phyloP scores from a whole-genome alignment of 2,113 vertebrate genomes.

The Channa maculata region DNA sequence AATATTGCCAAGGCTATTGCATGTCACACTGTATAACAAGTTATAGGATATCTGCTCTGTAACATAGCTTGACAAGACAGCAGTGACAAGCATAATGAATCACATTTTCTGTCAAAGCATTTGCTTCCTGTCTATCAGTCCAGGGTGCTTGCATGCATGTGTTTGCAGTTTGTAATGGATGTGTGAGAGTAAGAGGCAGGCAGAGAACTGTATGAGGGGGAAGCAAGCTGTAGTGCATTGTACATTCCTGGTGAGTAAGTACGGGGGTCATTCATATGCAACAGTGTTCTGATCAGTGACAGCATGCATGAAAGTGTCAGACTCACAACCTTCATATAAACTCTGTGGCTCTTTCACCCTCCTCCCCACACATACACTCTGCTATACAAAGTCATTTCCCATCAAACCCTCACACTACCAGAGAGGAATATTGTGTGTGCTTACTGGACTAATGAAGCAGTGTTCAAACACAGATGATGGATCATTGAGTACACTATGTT shows the following conservation, averaged over 20 bases:
- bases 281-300: constrained; percentile 61
- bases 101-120: constrained; percentile 59
- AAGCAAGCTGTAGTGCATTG: constrained; percentile 55
- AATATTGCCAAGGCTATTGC: constrained; percentile 26
- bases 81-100: constrained; percentile 64
- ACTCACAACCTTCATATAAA: constrained; percentile 64
- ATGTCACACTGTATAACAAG: constrained; percentile 33
- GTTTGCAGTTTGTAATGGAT: background rate
- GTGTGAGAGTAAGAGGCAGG: background rate
- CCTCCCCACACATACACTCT: background rate
- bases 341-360: constrained; percentile 27
- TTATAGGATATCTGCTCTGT: constrained; percentile 46
- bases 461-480: constrained; percentile 67
- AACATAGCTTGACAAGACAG: constrained; percentile 60
- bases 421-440: constrained; percentile 39
- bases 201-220: background rate
- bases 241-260: constrained; percentile 57
- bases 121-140: constrained; percentile 53
- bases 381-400: background rate
- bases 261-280: constrained; percentile 71
- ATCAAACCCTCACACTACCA: background rate
- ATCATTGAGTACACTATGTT: constrained; percentile 56
- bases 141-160: constrained; percentile 2
- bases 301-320: constrained; percentile 50
- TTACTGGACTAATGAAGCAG: constrained; percentile 58